Conservation (phyloP, 1,140 invertebrate species). For the Scylla paramamosain region DNA sequence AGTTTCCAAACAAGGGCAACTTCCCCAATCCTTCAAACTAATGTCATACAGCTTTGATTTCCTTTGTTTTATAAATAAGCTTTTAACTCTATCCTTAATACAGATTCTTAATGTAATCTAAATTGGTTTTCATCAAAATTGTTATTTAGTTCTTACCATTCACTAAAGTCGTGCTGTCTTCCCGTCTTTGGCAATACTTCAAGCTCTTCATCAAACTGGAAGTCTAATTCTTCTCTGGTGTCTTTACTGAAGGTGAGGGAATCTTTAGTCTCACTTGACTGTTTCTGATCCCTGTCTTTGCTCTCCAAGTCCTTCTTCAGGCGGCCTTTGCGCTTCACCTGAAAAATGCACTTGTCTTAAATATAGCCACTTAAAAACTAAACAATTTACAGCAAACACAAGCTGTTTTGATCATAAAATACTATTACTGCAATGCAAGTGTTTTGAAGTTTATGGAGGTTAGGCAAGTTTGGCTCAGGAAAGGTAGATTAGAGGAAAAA, state of each 20-base stretch:
- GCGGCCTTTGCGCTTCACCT: slow-evolving; percentile 62
- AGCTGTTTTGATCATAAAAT: background rate
- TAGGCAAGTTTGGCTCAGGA: too few species aligned
- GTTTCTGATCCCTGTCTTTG: slow-evolving; percentile 56
- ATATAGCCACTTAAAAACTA: background rate
- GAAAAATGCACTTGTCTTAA: background rate
- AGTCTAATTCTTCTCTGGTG: slow-evolving; percentile 94
- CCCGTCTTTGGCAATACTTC: slow-evolving; percentile 83
- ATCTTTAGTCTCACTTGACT: background rate
- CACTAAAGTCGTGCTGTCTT: slow-evolving; percentile 89
- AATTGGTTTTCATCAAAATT: too few species aligned
- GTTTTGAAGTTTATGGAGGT: too few species aligned
- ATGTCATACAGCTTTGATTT: too few species aligned
- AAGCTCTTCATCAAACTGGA: slow-evolving; percentile 98
- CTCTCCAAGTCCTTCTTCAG: slow-evolving; percentile 55
- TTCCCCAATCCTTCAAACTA: too few species aligned
- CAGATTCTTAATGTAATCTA: too few species aligned
- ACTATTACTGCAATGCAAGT: background rate
- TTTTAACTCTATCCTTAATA: too few species aligned
- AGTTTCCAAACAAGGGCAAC: too few species aligned
- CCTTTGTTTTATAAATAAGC: too few species aligned
- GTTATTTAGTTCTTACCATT: slow-evolving; percentile 74
- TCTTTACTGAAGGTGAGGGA: slow-evolving; percentile 79
- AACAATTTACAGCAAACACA: background rate
- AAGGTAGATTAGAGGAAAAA: too few species aligned